Evolutionary conservation across 2,797 vertebrate species (phyloP).

Genomic region (Mico argentatus): DNA sequence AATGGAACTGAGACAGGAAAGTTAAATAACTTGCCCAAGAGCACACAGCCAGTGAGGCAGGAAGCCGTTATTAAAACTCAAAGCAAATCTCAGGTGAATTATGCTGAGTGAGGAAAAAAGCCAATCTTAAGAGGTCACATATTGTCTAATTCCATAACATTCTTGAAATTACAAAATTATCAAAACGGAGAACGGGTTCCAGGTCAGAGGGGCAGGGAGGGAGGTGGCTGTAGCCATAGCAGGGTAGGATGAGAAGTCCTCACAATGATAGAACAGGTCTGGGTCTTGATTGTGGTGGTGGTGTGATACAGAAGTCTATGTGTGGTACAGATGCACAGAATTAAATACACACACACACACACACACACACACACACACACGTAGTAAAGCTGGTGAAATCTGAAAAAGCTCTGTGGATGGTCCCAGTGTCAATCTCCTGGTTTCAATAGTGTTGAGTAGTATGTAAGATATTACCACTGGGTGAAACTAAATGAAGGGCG

Average conservation of each 20-base stretch:
- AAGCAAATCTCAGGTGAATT: neutral
- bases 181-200: neutral
- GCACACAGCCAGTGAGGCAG: neutral
- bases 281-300: neutral
- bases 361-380: no score
- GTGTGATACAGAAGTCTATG: neutral
- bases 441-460: neutral
- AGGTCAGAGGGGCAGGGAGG: neutral
- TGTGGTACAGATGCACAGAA: neutral
- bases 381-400: neutral
- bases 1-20: neutral
- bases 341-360: neutral
- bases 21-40: neutral
- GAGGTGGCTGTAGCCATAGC: neutral
- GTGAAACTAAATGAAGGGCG: neutral
- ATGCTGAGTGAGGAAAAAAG: neutral
- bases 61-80: neutral
- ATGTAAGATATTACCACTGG: neutral
- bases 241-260: neutral
- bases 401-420: neutral
- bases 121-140: neutral
- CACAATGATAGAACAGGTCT: neutral
- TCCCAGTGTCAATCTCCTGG: neutral
- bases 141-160: neutral
- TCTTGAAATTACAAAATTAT: slow-evolving; percentile 1